Evolutionary conservation across 2,797 vertebrate genomes (phyloP).

Genomic region (Tolypeutes matacus): DNA sequence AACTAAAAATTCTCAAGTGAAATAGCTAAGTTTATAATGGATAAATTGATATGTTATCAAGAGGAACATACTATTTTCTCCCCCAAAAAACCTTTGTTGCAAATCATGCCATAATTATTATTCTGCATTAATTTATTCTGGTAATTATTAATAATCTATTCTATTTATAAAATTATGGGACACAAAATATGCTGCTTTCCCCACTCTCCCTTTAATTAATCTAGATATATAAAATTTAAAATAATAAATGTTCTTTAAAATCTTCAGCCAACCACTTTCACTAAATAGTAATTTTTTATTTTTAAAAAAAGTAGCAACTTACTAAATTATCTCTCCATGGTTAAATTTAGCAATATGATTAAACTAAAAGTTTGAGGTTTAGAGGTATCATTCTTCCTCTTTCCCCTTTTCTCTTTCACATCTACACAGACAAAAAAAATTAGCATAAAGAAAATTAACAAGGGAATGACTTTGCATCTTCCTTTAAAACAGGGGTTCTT

Average conservation of each 20-base stretch:
- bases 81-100: background rate
- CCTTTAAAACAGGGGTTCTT: background rate
- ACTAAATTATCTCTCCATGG: background rate
- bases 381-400: background rate
- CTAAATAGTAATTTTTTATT: background rate
- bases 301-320: conserved; percentile 17
- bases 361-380: background rate
- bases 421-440: background rate
- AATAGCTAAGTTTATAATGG: background rate
- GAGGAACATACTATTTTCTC: background rate
- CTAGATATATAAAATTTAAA: background rate
- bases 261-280: background rate
- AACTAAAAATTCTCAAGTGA: background rate
- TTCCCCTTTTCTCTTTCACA: background rate
- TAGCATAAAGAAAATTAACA: background rate
- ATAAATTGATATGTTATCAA: background rate
- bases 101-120: background rate
- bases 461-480: background rate
- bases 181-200: background rate
- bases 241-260: conserved; percentile 17
- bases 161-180: background rate
- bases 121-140: background rate
- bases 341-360: conserved; percentile 4
- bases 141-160: background rate
- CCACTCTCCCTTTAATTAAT: background rate